phyloP scores from a whole-genome alignment of 2,797 vertebrate genomes.

The Acanthurus lineatus region DNA sequence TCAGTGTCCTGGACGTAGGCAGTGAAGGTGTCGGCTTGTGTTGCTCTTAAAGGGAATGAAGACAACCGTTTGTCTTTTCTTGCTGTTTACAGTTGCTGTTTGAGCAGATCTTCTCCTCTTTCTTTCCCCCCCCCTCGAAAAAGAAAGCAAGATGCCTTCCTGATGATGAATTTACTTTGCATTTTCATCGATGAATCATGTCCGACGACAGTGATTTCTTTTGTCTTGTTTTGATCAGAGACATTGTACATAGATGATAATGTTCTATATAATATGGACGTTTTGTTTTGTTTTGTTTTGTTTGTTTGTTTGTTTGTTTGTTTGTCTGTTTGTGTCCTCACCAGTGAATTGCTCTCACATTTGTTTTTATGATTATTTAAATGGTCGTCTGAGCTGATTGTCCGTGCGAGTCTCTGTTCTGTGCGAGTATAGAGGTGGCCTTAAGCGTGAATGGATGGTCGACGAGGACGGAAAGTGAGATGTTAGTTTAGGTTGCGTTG shows the following conservation, averaged over 20 bases:
- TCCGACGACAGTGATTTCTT: slow-evolving; percentile 33
- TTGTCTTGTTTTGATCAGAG: slow-evolving; percentile 61
- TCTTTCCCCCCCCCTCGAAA: slow-evolving; percentile 46
- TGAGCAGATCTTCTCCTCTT: slow-evolving; percentile 57
- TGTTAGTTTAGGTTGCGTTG: slow-evolving; percentile 31
- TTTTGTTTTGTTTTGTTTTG: slow-evolving; percentile 30
- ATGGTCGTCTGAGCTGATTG: slow-evolving; percentile 41
- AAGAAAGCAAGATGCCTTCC: slow-evolving; percentile 72
- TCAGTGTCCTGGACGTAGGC: background rate
- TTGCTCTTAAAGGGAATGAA: slow-evolving; percentile 81
- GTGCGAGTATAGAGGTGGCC: slow-evolving; percentile 58
- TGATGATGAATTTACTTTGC: slow-evolving; percentile 54
- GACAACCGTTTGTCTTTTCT: slow-evolving; percentile 60
- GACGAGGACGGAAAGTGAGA: slow-evolving; percentile 26
- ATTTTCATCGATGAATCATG: slow-evolving; percentile 61
- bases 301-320: background rate
- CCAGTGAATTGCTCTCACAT: slow-evolving; percentile 35
- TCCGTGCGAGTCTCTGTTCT: slow-evolving; percentile 36
- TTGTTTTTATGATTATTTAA: slow-evolving; percentile 74
- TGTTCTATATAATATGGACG: slow-evolving; percentile 57
- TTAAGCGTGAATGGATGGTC: slow-evolving; percentile 69
- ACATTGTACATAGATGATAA: slow-evolving; percentile 70
- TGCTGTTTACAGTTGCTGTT: slow-evolving; percentile 72
- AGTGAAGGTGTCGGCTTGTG: slow-evolving; percentile 45
- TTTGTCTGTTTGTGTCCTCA: slow-evolving; percentile 31